Percentiles rank a stretch among this genome's conserved stretches.
phyloP scores from a whole-genome alignment of 2,113 vertebrate genomes.

The Xenus cinereus region DNA sequence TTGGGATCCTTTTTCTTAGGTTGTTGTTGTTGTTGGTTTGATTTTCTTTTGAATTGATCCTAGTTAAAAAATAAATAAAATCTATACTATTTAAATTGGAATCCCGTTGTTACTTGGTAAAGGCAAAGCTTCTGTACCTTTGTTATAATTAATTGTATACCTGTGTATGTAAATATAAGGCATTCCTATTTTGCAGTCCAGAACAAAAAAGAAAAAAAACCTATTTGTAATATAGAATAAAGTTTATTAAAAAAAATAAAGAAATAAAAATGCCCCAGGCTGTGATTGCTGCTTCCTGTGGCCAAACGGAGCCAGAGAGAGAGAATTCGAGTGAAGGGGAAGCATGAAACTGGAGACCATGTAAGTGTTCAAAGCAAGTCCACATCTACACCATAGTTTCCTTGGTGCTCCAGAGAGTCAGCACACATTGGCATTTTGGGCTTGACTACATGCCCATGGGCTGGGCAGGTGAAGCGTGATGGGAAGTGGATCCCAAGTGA shows the following conservation, averaged over 20 bases:
- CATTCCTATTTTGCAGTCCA: conserved; percentile 99
- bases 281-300: conserved; percentile 8
- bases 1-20: conserved; percentile 69
- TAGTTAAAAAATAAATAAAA: conserved; percentile 70
- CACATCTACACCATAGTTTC: neutral
- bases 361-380: neutral
- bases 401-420: neutral
- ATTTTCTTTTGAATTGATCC: conserved; percentile 71
- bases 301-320: neutral
- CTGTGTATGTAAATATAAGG: conserved; percentile 99
- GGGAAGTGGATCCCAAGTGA: neutral
- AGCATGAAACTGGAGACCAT: neutral
- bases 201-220: conserved; percentile 89
- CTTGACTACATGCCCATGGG: neutral
- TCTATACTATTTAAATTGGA: conserved; percentile 85
- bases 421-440: neutral
- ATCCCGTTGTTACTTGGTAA: conserved; percentile 96
- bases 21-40: conserved; percentile 72
- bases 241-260: conserved; percentile 98
- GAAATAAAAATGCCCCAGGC: conserved; percentile 74
- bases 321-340: neutral
- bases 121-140: conserved; percentile 99
- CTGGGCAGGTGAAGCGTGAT: neutral
- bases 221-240: conserved; percentile 99
- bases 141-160: conserved; percentile 99